A percentile compares a stretch with the other conserved stretches of the same genome.
Evolutionary conservation across 2,797 vertebrate genomes (phyloP).

Genomic region (Paedocypris micromegethes): DNA sequence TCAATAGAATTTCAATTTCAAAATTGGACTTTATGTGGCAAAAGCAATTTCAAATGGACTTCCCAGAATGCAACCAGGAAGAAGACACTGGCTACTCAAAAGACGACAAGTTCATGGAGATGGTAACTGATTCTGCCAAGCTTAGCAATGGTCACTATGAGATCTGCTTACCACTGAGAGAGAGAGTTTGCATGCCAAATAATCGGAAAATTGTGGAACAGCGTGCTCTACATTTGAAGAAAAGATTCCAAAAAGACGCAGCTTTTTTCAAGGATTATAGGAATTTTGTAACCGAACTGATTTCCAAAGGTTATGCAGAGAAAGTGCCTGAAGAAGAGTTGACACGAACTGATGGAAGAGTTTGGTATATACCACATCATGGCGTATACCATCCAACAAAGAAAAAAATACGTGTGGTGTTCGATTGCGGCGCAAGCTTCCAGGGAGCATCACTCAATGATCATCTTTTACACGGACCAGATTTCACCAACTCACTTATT

Average conservation of each 20-base stretch:
- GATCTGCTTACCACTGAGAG: constrained; percentile 12
- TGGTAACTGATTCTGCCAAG: constrained; percentile 8
- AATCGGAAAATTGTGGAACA: constrained; percentile 16
- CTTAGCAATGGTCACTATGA: constrained; percentile 19
- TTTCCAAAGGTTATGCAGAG: constrained; percentile 18
- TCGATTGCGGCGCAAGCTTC: constrained; percentile 19
- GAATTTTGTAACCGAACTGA: not conserved
- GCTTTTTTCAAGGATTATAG: constrained; percentile 6
- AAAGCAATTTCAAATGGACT: constrained; percentile 22
- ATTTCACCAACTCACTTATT: constrained; percentile 11
- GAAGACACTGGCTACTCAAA: constrained; percentile 8
- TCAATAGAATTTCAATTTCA: constrained; percentile 9
- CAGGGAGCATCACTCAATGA: constrained; percentile 16
- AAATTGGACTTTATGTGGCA: constrained; percentile 15
- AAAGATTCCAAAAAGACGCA: not conserved
- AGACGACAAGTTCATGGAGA: not conserved
- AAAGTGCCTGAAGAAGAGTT: constrained; percentile 4
- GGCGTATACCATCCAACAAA: constrained; percentile 6
- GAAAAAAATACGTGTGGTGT: not conserved
- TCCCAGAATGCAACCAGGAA: constrained; percentile 14
- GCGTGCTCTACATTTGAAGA: constrained; percentile 4
- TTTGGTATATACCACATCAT: constrained; percentile 22
- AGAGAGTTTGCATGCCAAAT: constrained; percentile 12
- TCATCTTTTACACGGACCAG: constrained; percentile 23
- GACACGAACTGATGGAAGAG: constrained; percentile 7